A percentile compares a stretch with the other conserved stretches of the same genome.
phyloP scores from a whole-genome alignment of 1,140 invertebrate genomes.

The Scaptodrosophila lebanonensis region DNA sequence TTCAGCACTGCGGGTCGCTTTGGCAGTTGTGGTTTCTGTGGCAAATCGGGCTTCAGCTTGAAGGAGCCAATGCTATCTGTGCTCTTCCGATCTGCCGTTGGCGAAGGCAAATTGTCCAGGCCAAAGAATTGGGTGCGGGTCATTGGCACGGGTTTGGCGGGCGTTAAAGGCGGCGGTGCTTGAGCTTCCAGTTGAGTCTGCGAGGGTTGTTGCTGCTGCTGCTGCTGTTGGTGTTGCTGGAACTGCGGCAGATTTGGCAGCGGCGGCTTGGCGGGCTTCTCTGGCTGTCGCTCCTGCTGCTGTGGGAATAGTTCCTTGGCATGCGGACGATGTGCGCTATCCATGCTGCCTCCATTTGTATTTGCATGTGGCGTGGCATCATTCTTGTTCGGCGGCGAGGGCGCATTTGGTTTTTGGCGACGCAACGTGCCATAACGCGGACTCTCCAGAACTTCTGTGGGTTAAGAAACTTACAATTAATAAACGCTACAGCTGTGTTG shows the following conservation, averaged over 20 bases:
- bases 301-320: slow-evolving; percentile 67
- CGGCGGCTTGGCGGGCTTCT: slow-evolving; percentile 67
- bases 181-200: slow-evolving; percentile 47
- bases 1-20: slow-evolving; percentile 59
- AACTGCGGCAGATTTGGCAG: slow-evolving; percentile 60
- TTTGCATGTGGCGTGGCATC: slow-evolving; percentile 17
- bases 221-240: slow-evolving; percentile 24
- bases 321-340: slow-evolving; percentile 47
- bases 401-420: slow-evolving; percentile 63
- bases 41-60: slow-evolving; percentile 68
- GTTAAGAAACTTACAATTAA: neutral
- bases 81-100: slow-evolving; percentile 68
- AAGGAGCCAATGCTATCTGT: slow-evolving; percentile 63
- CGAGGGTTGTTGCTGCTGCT: slow-evolving; percentile 13
- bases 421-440: slow-evolving; percentile 68
- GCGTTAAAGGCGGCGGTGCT: slow-evolving; percentile 46
- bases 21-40: slow-evolving; percentile 66
- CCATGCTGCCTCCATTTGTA: slow-evolving; percentile 54
- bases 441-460: slow-evolving; percentile 61
- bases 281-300: slow-evolving; percentile 35
- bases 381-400: slow-evolving; percentile 51
- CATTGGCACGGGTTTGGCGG: slow-evolving; percentile 72
- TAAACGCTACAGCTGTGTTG: neutral
- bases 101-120: slow-evolving; percentile 65
- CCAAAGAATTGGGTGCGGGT: slow-evolving; percentile 73